A percentile compares a stretch with the other conserved stretches of the same genome.
Evolutionary conservation across 1,140 invertebrate species (phyloP).

Genomic region (Drosophila pandora): DNA sequence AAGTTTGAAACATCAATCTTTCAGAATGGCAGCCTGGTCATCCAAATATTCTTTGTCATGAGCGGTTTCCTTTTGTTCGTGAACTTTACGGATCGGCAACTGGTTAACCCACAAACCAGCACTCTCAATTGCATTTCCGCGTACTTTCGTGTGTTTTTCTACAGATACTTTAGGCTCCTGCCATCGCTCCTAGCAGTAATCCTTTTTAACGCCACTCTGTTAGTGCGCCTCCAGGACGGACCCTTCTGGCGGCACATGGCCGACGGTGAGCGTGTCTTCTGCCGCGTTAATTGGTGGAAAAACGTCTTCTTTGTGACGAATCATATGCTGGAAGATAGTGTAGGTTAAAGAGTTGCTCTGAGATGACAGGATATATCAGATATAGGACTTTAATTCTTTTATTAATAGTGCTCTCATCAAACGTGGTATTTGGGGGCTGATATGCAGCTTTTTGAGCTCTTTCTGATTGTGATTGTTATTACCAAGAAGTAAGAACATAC

Average conservation of each 20-base stretch:
- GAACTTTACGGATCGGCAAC: conserved; percentile 82
- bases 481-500: conserved; percentile 54
- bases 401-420: conserved; percentile 87
- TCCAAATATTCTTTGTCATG: conserved; percentile 85
- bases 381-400: conserved; percentile 53
- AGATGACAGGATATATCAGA: neutral
- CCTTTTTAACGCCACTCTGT: conserved; percentile 84
- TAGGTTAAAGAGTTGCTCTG: conserved; percentile 22
- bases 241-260: conserved; percentile 84
- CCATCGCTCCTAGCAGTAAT: conserved; percentile 84
- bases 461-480: conserved; percentile 85
- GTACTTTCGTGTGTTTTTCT: conserved; percentile 76
- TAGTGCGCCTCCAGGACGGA: conserved; percentile 83
- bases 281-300: conserved; percentile 88
- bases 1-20: conserved; percentile 70
- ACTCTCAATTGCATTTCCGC: conserved; percentile 34
- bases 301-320: conserved; percentile 88
- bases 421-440: conserved; percentile 90
- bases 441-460: conserved; percentile 88
- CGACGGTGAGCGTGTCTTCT: conserved; percentile 84
- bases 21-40: conserved; percentile 84
- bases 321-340: conserved; percentile 81
- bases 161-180: conserved; percentile 85
- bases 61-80: conserved; percentile 85
- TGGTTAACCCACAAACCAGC: conserved; percentile 26